A percentile compares a stretch with the other conserved stretches of the same genome.
Evolutionary conservation across 2,888 invertebrate genomes (phyloP).

Genomic region (Therioaphis trifolii): DNA sequence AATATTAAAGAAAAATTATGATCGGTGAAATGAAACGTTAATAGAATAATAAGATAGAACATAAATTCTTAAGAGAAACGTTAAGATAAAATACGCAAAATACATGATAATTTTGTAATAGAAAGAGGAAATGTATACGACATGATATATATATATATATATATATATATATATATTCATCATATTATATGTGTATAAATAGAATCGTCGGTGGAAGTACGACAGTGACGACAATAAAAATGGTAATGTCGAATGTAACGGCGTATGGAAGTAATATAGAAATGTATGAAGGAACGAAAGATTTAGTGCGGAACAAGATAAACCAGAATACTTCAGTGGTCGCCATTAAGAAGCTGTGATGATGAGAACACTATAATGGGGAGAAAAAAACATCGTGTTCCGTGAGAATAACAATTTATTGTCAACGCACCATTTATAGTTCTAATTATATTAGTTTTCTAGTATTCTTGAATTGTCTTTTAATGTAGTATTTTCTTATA

Average conservation of each 20-base stretch:
- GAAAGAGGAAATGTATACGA: neutral
- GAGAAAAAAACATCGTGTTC: slow-evolving; percentile 9
- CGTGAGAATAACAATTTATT: slow-evolving; percentile 44
- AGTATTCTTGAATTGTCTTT: slow-evolving; percentile 1
- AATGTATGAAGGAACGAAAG: neutral
- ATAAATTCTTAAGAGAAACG: neutral
- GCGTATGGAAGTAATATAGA: slow-evolving; percentile 9
- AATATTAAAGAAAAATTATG: neutral
- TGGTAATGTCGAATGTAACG: slow-evolving; percentile 34
- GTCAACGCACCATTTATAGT: slow-evolving; percentile 48
- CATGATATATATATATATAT: neutral
- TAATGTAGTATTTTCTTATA: slow-evolving; percentile 1
- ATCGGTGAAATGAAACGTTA: neutral
- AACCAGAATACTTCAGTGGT: neutral
- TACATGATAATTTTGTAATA: neutral
- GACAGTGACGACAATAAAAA: slow-evolving; percentile 38
- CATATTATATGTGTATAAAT: neutral
- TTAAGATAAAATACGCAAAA: neutral
- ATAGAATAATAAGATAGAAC: neutral
- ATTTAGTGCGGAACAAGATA: slow-evolving; percentile 53
- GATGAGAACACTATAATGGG: neutral
- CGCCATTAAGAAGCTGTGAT: slow-evolving; percentile 34
- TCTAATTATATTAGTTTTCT: slow-evolving; percentile 35
- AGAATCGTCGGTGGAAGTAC: neutral
- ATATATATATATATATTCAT: neutral